Conservation (phyloP, 1,140 invertebrate genomes). For the Leptinotarsa defecta region DNA sequence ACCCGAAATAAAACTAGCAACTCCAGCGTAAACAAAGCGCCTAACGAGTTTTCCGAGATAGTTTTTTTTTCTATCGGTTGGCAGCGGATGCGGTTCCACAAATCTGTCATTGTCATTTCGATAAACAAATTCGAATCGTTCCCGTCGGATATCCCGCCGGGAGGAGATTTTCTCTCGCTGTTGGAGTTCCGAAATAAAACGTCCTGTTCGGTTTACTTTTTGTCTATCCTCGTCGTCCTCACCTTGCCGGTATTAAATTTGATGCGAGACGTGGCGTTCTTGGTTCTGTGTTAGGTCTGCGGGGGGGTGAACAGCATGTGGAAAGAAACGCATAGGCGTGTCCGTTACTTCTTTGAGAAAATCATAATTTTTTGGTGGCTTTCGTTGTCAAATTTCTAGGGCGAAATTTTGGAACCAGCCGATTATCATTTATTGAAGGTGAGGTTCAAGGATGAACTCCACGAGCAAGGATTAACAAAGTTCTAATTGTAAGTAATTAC, state of each 20-base stretch:
- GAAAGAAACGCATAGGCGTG: too few species aligned
- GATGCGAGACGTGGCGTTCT: not conserved
- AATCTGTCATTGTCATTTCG: conserved; percentile 26
- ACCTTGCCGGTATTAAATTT: not conserved
- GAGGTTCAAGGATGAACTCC: too few species aligned
- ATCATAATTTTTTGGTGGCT: too few species aligned
- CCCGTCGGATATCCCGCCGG: conserved; percentile 1
- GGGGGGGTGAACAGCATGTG: too few species aligned
- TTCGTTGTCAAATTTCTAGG: too few species aligned
- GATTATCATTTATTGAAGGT: too few species aligned
- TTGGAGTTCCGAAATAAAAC: conserved; percentile 23
- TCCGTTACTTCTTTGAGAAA: too few species aligned
- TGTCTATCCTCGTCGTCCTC: not conserved
- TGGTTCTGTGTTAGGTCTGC: too few species aligned
- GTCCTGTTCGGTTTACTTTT: conserved; percentile 10
- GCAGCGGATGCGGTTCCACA: conserved; percentile 24
- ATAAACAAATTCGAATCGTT: conserved; percentile 25
- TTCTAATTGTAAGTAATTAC: too few species aligned
- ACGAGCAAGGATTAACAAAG: too few species aligned
- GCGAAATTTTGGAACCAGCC: too few species aligned
- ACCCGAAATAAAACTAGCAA: conserved; percentile 10
- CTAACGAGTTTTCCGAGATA: conserved; percentile 14
- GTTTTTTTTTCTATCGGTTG: conserved; percentile 12
- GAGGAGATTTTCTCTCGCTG: conserved; percentile 24
- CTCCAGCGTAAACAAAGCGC: conserved; percentile 19